phyloP scores from a whole-genome alignment of 2,113 vertebrate genomes.

The Tinamus guttatus region DNA sequence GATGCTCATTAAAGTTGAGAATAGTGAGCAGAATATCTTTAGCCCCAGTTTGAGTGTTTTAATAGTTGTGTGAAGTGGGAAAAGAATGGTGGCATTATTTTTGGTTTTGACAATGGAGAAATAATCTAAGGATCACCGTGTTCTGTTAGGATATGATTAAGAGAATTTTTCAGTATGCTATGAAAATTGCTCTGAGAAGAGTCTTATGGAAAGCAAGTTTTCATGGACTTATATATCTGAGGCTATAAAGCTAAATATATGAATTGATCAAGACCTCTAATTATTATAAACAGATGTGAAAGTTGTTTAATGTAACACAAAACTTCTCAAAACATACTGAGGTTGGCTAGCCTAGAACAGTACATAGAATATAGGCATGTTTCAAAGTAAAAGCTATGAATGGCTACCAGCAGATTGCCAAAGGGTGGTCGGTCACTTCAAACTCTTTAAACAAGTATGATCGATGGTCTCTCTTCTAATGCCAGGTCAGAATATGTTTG shows the following conservation, averaged over 20 bases:
- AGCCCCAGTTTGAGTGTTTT: neutral
- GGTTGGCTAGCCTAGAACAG: neutral
- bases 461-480: neutral
- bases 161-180: neutral
- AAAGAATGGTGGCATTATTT: neutral
- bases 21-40: neutral
- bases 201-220: neutral
- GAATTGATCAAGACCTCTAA: neutral
- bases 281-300: neutral
- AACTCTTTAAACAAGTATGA: neutral
- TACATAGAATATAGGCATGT: neutral
- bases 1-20: neutral
- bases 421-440: neutral
- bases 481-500: fast-evolving
- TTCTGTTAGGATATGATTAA: neutral
- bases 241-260: neutral
- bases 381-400: neutral
- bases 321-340: neutral
- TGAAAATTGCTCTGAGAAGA: neutral
- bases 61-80: neutral
- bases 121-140: neutral
- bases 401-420: neutral
- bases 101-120: neutral
- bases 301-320: neutral
- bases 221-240: neutral